Base-by-base conservation (phyloP, 2,888 invertebrate genomes). In the Hedya salicella region DNA sequence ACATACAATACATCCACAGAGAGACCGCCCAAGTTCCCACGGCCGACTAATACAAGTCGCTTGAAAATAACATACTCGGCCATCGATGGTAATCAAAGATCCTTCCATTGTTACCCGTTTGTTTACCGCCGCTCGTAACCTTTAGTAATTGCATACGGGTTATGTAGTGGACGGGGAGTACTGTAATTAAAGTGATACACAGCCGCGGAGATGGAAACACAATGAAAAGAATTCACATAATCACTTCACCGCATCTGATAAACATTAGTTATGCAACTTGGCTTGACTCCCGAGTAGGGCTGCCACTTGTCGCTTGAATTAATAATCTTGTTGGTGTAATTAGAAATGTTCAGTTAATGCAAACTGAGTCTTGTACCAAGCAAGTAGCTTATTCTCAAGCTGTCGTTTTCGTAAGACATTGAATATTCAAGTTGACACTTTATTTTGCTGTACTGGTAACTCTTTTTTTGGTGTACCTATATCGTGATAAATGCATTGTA, bases 161-260 rank as follows among this genome's bases (percentile, higher is more conserved):
- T 65, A 65, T 65, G 73, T 69, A 68, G 68, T 69, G 68, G 71
- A 68, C 59, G 68, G 61, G 61, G 70, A 70, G 68, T 69, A 62
- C 48, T 49, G 52, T 75, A 75, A 76, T 76, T 73, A 69, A 69
- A 62, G 65, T 65, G 76, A 72, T 72, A 72, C 73, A 67, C 56
- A 25, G 16, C 16, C 49, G 49, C 42, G 32, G 25, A 48, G 63
- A 60, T 62, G 52, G 69, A 69, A 75, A 76, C 75, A 79, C 76
- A 71, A 74, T 73, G 77, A 75, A 79, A 76, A 77, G 77, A 79
- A 71, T 77, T 75, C 72, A 75, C 74, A 77, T 79, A 79, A 81
- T 79, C 76, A 72, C 71, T 68, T 70, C 70, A 69, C 74, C 69
- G 71, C 72, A 79, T 80, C 77, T 75, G 78, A 82, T 80, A 78